phyloP scores from a whole-genome alignment of 2,113 vertebrate species.

The Blennius ocellaris region DNA sequence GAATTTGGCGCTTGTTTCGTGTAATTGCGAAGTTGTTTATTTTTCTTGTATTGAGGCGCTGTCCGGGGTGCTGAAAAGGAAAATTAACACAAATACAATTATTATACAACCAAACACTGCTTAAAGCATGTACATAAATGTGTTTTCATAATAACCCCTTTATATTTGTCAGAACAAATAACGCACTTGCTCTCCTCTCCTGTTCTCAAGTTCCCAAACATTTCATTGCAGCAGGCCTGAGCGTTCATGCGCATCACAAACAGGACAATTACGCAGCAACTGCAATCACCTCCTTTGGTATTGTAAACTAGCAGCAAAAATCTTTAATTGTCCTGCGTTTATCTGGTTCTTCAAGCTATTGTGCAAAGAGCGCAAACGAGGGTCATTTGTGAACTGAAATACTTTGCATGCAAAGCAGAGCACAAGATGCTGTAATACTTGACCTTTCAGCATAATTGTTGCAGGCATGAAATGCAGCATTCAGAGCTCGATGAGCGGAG shows the following conservation, averaged over 20 bases:
- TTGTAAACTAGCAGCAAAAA: slow-evolving; percentile 93
- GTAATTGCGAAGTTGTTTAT: neutral
- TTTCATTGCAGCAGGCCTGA: slow-evolving; percentile 51
- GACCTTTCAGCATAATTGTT: slow-evolving; percentile 99
- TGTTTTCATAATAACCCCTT: slow-evolving; percentile 1
- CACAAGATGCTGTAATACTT: slow-evolving; percentile 99
- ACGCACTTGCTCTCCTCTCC: slow-evolving; percentile 1
- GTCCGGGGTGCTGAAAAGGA: slow-evolving; percentile 79
- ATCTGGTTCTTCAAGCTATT: slow-evolving; percentile 96
- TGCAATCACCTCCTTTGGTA: slow-evolving; percentile 97
- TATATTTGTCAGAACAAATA: neutral
- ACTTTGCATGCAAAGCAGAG: slow-evolving; percentile 99
- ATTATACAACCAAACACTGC: neutral
- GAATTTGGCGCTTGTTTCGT: neutral
- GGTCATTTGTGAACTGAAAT: slow-evolving; percentile 98
- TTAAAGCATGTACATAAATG: neutral
- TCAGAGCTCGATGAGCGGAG: slow-evolving; percentile 94
- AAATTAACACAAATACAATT: neutral
- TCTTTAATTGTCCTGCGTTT: slow-evolving; percentile 98
- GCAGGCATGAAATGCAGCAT: slow-evolving; percentile 97
- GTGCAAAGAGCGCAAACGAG: slow-evolving; percentile 94
- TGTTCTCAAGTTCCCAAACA: slow-evolving; percentile 55
- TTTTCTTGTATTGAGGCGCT: slow-evolving; percentile 45
- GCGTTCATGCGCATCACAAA: slow-evolving; percentile 76
- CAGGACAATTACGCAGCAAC: slow-evolving; percentile 94